A percentile compares a stretch with the other conserved stretches of the same genome.
Conservation (phyloP, 2,888 invertebrate species). For the Spisula subtruncata region DNA sequence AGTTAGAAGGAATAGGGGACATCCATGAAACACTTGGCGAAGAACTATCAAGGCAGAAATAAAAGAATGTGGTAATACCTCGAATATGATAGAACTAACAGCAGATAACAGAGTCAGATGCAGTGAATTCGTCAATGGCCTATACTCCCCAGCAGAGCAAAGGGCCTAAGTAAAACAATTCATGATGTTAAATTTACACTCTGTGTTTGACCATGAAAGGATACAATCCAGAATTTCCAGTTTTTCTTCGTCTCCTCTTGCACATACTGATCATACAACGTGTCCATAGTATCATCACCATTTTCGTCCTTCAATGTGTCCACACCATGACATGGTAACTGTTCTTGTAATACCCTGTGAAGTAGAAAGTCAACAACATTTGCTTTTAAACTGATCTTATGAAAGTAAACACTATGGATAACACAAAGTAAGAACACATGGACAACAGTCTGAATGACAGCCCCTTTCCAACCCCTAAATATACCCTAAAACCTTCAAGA, state of each 20-base stretch:
- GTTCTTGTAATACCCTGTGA: constrained; percentile 79
- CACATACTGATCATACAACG: constrained; percentile 76
- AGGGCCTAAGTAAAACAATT: too few relatives aligned
- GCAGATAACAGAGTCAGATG: too few relatives aligned
- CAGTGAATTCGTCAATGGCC: too few relatives aligned
- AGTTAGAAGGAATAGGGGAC: too few relatives aligned
- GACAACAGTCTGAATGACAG: constrained; percentile 10
- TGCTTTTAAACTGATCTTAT: constrained; percentile 50
- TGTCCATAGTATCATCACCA: constrained; percentile 64
- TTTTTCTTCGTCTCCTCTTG: constrained; percentile 73
- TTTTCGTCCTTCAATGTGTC: constrained; percentile 58
- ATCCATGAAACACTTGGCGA: too few relatives aligned
- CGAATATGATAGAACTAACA: too few relatives aligned
- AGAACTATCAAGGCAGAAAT: too few relatives aligned
- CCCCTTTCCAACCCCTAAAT: constrained; percentile 45
- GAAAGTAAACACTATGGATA: neutral
- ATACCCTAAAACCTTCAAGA: neutral
- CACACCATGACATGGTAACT: constrained; percentile 80
- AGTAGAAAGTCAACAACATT: constrained; percentile 49
- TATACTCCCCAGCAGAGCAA: too few relatives aligned
- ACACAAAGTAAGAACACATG: neutral
- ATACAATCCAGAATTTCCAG: constrained; percentile 85
- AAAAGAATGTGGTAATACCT: too few relatives aligned
- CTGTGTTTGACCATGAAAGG: constrained; percentile 59
- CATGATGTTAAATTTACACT: too few relatives aligned